Base-by-base conservation (phyloP, 2,797 vertebrate genomes). In the Darevskia nairensis region DNA sequence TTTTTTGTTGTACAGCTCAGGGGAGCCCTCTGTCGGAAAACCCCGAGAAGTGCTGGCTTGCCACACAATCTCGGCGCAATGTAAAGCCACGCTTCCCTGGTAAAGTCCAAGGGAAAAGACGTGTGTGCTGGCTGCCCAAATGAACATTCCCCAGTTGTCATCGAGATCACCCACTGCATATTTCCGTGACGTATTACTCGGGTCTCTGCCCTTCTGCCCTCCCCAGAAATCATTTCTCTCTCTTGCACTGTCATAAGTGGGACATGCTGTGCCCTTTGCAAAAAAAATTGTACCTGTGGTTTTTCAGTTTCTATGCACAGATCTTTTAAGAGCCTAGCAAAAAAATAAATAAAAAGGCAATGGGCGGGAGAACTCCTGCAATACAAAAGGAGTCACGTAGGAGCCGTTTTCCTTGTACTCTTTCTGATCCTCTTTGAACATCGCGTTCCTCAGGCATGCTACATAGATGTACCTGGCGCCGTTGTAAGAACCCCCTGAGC, bases 11-110 rank as follows among this genome's bases (percentile, higher is more conserved):
- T 86, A 78, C 85, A 90, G 93, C 91, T 91, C 0, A 41, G 61
- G 93, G 85, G 94, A 90, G 95, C 94, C 94, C 94, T 94, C 95
- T 96, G 92, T 94, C 91, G 95, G 95, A 90, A 86, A 82, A 61
- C 85, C 3, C 6, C 23, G 41, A 91, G 59, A 94, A 92, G 25
- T 85, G 87, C 86, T 82, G 19, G 9, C 25, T 4, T 21, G n/a
- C 23, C 46, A 41, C 64, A 39, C 25, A 84, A 82, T 55, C 17
- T 0, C 5, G 5, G 35, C n/a, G 11, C 9, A 55, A 71, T 66
- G 15, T 44, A 82, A 64, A 21, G 32, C 4, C 2, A 11, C 81
- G 0, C 21, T 91, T 29, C 1, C 82, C 1, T 55, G 32, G 21
- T 10, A 88, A 29, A 41, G 82, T 77, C 71, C 66, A 46, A 3